Evolutionary conservation across 2,113 vertebrate species (phyloP).

Genomic region (Pelusios castaneus): DNA sequence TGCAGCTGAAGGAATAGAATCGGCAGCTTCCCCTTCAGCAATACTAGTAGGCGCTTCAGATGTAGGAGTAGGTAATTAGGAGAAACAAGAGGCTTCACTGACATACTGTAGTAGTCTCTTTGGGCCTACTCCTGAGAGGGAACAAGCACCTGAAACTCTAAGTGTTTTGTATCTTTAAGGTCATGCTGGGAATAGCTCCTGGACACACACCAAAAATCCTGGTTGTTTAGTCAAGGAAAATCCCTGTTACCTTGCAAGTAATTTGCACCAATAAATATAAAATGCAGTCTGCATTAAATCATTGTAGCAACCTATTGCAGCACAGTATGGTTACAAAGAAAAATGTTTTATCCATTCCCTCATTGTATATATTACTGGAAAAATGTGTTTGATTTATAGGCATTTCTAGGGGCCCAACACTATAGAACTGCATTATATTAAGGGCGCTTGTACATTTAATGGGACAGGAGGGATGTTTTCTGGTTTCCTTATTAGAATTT

Average conservation of each 20-base stretch:
- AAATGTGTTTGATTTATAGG: conserved; percentile 35
- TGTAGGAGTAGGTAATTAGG: neutral
- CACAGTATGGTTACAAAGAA: neutral
- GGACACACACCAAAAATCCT: conserved; percentile 17
- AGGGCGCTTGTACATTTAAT: conserved; percentile 2
- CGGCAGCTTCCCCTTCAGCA: neutral
- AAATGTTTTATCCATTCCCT: neutral
- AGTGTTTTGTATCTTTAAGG: accelerated
- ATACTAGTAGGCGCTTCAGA: neutral
- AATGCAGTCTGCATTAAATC: neutral
- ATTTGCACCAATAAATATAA: neutral
- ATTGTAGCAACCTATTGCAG: neutral
- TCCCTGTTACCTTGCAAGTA: neutral
- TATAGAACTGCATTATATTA: neutral
- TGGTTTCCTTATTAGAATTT: neutral
- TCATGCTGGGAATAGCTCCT: neutral
- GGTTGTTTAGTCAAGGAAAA: conserved; percentile 30
- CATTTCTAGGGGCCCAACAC: neutral
- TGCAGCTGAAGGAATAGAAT: neutral
- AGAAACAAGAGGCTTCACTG: neutral
- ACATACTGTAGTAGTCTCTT: neutral
- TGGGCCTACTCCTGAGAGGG: neutral
- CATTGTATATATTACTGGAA: neutral
- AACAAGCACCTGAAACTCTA: neutral
- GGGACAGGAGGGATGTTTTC: conserved; percentile 6